Conservation (phyloP, 2,797 vertebrate genomes). For the Phataginus tricuspis region DNA sequence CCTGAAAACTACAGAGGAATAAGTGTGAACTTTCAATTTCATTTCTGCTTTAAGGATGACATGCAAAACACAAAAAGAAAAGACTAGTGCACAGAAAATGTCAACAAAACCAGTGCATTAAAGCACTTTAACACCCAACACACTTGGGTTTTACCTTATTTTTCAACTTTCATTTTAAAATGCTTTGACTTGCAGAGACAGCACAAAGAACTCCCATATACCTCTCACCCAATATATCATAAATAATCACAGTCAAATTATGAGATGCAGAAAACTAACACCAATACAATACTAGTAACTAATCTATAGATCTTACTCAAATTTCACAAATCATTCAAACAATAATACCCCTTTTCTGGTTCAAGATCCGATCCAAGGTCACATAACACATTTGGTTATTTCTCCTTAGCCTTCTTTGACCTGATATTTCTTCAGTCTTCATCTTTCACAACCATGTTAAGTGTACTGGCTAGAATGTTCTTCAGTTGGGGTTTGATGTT, state of each 20-base stretch:
- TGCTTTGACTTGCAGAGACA: slow-evolving; percentile 12
- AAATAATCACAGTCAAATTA: slow-evolving; percentile 29
- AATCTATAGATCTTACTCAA: neutral
- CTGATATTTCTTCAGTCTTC: neutral
- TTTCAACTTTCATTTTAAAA: slow-evolving; percentile 37
- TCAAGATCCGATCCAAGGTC: neutral
- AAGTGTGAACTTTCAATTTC: slow-evolving; percentile 73
- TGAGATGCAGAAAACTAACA: slow-evolving; percentile 2
- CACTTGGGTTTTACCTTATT: neutral
- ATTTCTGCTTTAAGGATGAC: slow-evolving; percentile 63
- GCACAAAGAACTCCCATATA: slow-evolving; percentile 5
- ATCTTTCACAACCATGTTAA: neutral
- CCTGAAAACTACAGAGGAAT: neutral
- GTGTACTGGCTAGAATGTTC: neutral
- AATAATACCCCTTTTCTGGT: neutral
- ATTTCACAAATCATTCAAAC: neutral
- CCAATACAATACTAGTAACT: neutral
- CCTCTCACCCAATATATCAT: neutral
- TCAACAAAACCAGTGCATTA: neutral
- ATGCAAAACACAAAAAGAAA: neutral
- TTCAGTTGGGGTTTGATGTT: neutral
- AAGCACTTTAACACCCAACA: neutral
- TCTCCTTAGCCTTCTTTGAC: neutral
- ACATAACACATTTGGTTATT: neutral
- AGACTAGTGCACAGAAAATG: neutral